Percentiles rank a stretch among this genome's conserved stretches.
Conservation (phyloP, 2,797 vertebrate genomes). For the Mico argentatus region DNA sequence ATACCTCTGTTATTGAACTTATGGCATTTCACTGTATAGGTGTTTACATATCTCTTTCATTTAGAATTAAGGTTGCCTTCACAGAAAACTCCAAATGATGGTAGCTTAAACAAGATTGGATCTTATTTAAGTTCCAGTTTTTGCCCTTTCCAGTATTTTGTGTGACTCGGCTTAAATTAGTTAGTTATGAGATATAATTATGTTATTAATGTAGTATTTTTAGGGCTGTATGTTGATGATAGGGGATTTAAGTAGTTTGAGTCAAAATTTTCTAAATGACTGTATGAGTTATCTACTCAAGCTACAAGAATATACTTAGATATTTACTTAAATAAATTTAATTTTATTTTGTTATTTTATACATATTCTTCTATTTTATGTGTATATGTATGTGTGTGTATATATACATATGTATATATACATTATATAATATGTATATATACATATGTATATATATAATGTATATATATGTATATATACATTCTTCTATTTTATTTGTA, state of each 20-base stretch:
- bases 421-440: too few relatives aligned
- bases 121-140: background rate
- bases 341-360: background rate
- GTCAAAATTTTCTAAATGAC: constrained; percentile 43
- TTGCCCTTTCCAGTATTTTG: background rate
- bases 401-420: too few relatives aligned
- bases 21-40: background rate
- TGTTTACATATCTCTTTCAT: background rate
- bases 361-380: too few relatives aligned
- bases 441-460: too few relatives aligned
- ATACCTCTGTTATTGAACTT: background rate
- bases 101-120: background rate
- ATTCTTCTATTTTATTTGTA: too few relatives aligned
- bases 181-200: background rate
- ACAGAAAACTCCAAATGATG: background rate
- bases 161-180: background rate
- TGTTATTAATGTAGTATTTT: background rate
- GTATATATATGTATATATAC: too few relatives aligned
- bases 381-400: too few relatives aligned
- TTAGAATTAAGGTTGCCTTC: background rate
- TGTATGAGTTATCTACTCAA: background rate
- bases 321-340: background rate
- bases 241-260: background rate
- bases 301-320: background rate
- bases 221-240: background rate